Percentiles rank a stretch among this genome's conserved stretches.
phyloP scores from a whole-genome alignment of 2,797 vertebrate species.

The Vultur gryphus region DNA sequence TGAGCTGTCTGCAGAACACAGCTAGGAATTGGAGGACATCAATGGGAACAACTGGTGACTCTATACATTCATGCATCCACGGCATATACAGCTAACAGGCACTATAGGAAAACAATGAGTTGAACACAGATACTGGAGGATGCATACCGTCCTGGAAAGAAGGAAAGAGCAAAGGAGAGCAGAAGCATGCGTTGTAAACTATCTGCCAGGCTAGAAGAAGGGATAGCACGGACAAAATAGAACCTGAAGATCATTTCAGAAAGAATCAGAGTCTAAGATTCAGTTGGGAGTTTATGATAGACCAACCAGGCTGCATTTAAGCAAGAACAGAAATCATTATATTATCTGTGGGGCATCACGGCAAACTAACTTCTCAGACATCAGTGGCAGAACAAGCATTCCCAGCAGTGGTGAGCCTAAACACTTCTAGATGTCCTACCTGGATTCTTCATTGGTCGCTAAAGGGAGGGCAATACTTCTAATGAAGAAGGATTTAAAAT shows the following conservation, averaged over 20 bases:
- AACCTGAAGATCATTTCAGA: neutral
- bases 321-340: neutral
- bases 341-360: neutral
- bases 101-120: neutral
- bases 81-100: neutral
- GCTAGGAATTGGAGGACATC: neutral
- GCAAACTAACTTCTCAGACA: neutral
- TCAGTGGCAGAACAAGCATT: neutral
- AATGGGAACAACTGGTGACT: neutral
- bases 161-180: neutral
- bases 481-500: neutral
- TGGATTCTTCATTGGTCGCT: neutral
- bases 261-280: neutral
- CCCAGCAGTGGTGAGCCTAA: neutral
- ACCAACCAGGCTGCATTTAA: neutral
- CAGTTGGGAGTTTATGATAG: neutral
- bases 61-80: neutral
- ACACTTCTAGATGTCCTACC: neutral
- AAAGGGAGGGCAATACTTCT: neutral
- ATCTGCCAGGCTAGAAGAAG: neutral
- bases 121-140: neutral
- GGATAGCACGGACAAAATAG: neutral
- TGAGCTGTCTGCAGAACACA: neutral
- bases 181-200: neutral
- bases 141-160: neutral